phyloP scores from a whole-genome alignment of 2,888 invertebrate genomes.

The Protonemura montana region DNA sequence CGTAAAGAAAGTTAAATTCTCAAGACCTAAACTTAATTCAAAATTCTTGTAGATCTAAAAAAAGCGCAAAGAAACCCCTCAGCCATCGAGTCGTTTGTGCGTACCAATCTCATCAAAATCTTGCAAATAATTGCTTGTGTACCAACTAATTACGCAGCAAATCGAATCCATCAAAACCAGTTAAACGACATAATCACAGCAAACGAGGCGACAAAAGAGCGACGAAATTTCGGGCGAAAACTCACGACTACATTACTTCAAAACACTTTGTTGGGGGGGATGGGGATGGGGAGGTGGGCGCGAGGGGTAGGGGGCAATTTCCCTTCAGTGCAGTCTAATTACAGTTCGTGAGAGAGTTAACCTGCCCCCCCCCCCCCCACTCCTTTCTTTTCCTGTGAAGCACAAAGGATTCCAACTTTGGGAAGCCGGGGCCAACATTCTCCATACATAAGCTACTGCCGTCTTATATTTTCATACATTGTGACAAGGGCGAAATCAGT shows the following conservation, averaged over 20 bases:
- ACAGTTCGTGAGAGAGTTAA: neutral
- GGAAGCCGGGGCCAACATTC: neutral
- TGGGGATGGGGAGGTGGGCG: neutral
- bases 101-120: neutral
- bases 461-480: no score
- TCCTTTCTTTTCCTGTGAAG: neutral
- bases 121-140: neutral
- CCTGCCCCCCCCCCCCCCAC: neutral
- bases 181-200: no score
- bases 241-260: neutral
- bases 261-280: neutral
- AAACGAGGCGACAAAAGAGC: conserved; percentile 7
- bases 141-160: neutral
- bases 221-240: neutral
- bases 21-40: no score
- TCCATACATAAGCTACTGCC: no score
- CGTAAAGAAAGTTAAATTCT: no score
- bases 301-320: no score
- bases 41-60: no score
- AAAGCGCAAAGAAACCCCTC: no score
- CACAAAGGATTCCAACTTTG: neutral
- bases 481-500: no score
- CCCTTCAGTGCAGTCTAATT: neutral
- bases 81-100: no score
- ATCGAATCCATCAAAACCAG: neutral